Evolutionary conservation across 2,113 vertebrate genomes (phyloP), one percentile per base, ranked within the genome.

Genomic region (Ceyx melanurus): DNA sequence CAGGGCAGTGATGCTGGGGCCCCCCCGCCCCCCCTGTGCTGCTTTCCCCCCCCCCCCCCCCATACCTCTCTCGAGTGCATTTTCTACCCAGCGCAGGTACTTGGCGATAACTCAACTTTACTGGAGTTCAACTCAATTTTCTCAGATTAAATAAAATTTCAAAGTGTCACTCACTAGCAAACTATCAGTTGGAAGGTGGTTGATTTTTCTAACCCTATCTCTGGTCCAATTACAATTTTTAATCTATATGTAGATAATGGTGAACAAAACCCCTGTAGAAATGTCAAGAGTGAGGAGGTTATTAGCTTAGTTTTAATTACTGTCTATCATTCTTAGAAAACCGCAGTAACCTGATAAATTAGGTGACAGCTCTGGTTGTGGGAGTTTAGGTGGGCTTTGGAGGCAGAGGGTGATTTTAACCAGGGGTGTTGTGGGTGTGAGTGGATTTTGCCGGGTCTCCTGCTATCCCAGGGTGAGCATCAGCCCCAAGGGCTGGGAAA

Each of bases 231-330:
- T 99, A 99, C 97, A 97, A 97, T 98, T 98, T 99, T 98, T 99
- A 99, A 99, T 99, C 99, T 99, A 99, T 99, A 99, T 99, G 99
- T 99, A 99, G 98, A 99, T 99, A 99, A 98, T 98, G 98, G 98
- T 92, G 98, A 98, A 98, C 97, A 97, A 98, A 98, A 98, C 98
- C 98, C 98, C 98, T 98, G 98, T 98, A 98, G 98, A 99, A 99
- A 99, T 99, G 98, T 98, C 98, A 99, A 96, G 98, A 98, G 98
- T 97, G 98, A 98, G 98, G 98, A 98, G 98, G 98, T 99, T 98
- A 99, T 99, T 99, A 99, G 98, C 98, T 98, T 98, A 98, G 98
- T 99, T 99, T 99, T 99, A 99, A 99, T 99, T 99, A 99, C 98
- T 98, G 98, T 99, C 98, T 97, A 98, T 99, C 98, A 99, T 98